A percentile compares a stretch with the other conserved stretches of the same genome.
phyloP scores from a whole-genome alignment of 2,888 invertebrate species.

The Argyra leucocephala region DNA sequence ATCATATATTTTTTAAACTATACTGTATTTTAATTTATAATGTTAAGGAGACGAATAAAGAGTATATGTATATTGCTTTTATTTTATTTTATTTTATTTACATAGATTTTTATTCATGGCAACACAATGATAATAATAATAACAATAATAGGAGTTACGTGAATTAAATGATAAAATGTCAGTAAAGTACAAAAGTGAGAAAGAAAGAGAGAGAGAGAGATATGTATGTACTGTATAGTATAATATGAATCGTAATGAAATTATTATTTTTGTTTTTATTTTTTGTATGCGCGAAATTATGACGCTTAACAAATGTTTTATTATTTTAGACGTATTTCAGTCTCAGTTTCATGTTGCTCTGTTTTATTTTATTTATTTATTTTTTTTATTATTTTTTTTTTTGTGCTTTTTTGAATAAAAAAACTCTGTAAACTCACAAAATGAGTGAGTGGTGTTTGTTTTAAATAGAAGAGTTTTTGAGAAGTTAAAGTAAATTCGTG shows the following conservation, averaged over 20 bases:
- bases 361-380: background rate
- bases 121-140: conserved; percentile 4
- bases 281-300: conserved; percentile 1
- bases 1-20: background rate
- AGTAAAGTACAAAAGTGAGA: background rate
- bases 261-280: background rate
- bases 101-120: background rate
- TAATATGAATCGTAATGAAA: too few species aligned
- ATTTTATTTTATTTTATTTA: too few species aligned
- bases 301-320: conserved; percentile 4
- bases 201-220: background rate
- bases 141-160: conserved; percentile 1
- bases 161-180: conserved; percentile 6
- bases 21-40: background rate
- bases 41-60: background rate
- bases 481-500: background rate
- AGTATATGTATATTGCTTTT: background rate
- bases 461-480: too few species aligned
- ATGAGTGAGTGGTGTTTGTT: too few species aligned
- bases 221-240: too few species aligned
- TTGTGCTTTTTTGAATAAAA: too few species aligned
- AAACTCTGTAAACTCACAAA: too few species aligned
- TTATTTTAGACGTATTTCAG: background rate
- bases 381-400: background rate
- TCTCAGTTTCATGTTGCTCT: background rate